Evolutionary conservation across 2,113 vertebrate species (phyloP), one percentile per base, ranked within the genome.

Genomic region (Pleuronectes platessa): DNA sequence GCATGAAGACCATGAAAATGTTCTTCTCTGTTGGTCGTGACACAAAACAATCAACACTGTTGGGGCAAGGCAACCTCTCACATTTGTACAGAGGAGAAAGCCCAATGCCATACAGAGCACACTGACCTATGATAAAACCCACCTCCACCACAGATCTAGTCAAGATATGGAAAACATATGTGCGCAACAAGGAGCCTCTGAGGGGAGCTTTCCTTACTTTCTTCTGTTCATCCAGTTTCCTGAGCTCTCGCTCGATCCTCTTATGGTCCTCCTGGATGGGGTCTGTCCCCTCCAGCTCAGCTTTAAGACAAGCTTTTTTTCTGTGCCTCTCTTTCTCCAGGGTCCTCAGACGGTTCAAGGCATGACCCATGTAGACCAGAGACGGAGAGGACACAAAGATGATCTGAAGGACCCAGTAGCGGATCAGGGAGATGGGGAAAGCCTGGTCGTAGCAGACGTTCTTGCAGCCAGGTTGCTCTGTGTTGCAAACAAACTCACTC

Each of bases 1-100:
- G 90, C 97, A 99, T 98, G 83, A 98, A 98, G 35, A 97, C 92
- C 96, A 99, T 97, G 79, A 99, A 99, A 81, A 99, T 94, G 61
- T 95, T 98, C 90, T 99, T 99, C 89, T 98, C 97, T 45, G 98
- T 98, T 31, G 97, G 97, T 71, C 97, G 93, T 13, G 97, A 99
- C 64, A 99, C 96, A 85, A 97, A 99, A 76, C 97, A 99, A 79
- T 99, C 97, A 64, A 98, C 96, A 0, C 91, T 94, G 87, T 98
- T 99, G 74, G 97, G 97, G 61, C 97, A 99, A 20, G 97, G 97
- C 63, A 94, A 68, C 10, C 94, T 91, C 73, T 95, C 93, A 69
- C 97, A 98, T 88, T 97, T 97, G 93, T 97, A 99, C 70, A 98
- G 88, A 2, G 96, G 94, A 3, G 95, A 82, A 89, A 98, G 94